These are phyloP conservation scores for Cyrtorhinus lividipennis DNA, from an alignment of 1,140 invertebrate species.

Conservation along the genomic window DNA sequence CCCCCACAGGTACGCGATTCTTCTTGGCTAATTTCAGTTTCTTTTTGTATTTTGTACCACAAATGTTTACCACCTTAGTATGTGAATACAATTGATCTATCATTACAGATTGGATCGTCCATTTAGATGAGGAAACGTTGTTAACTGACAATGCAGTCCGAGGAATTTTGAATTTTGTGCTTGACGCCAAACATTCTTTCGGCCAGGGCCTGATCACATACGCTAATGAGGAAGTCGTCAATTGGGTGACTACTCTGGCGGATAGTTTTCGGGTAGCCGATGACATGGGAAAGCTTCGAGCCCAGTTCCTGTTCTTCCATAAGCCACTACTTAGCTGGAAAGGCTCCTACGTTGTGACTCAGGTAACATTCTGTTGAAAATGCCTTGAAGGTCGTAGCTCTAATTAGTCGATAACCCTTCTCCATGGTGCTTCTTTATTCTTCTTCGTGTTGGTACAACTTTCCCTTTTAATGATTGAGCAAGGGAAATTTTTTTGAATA, in stretches of 20 bases:
- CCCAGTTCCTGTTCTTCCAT: conserved; percentile 87
- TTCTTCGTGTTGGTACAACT: too few relatives aligned
- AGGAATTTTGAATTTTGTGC: conserved; percentile 91
- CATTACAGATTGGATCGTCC: conserved; percentile 80
- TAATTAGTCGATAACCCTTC: too few relatives aligned
- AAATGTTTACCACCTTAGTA: too few relatives aligned
- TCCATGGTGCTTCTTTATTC: too few relatives aligned
- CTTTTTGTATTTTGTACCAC: background rate
- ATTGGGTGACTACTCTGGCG: conserved; percentile 92
- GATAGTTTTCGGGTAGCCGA: conserved; percentile 93
- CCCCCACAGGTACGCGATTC: conserved; percentile 39
- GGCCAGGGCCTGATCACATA: conserved; percentile 97
- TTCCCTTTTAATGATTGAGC: too few relatives aligned
- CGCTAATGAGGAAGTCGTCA: conserved; percentile 90
- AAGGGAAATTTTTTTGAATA: too few relatives aligned
- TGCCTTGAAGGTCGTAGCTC: too few relatives aligned
- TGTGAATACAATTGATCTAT: too few relatives aligned
- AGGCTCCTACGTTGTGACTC: conserved; percentile 86
- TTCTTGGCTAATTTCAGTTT: background rate
- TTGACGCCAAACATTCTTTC: conserved; percentile 88
- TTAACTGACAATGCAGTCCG: conserved; percentile 80
- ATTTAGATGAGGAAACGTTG: conserved; percentile 93
- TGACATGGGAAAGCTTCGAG: conserved; percentile 89
- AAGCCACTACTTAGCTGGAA: conserved; percentile 97
- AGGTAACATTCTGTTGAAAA: conserved; percentile 40